A percentile compares a stretch with the other conserved stretches of the same genome.
Evolutionary conservation across 1,140 invertebrate genomes (phyloP).

Genomic region (Rhagoletis zephyria): DNA sequence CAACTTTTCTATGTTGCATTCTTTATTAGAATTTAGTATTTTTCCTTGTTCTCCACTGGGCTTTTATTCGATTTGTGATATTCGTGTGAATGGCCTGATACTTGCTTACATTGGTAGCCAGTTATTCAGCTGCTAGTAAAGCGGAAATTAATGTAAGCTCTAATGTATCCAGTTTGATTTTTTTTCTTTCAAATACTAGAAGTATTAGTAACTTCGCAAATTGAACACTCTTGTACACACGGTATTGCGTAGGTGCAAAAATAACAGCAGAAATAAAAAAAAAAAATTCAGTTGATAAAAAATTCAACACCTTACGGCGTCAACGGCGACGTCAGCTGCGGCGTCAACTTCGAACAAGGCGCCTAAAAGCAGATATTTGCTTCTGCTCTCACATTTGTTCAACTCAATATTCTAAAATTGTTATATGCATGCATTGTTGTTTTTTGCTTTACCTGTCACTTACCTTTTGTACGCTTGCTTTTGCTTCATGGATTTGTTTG

Average conservation of each 20-base stretch:
- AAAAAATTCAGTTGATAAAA: neutral
- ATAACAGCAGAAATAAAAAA: no score
- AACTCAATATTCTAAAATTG: neutral
- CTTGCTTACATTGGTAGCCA: neutral
- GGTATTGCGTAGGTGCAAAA: no score
- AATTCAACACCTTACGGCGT: neutral
- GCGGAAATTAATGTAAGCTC: neutral
- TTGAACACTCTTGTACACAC: no score
- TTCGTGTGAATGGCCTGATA: no score
- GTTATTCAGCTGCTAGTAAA: neutral
- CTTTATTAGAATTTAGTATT: no score
- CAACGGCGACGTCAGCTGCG: neutral
- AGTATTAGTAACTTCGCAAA: neutral
- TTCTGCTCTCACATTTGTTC: neutral
- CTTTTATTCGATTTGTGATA: no score
- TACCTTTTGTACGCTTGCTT: neutral
- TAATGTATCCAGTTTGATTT: neutral
- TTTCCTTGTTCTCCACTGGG: no score
- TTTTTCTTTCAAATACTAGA: no score
- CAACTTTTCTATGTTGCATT: no score
- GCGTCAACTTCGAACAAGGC: neutral
- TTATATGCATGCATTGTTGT: no score
- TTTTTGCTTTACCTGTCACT: no score
- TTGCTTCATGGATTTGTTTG: neutral
- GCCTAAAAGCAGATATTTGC: neutral